Evolutionary conservation across 53 echinoderm and acorn worm species (phyloP).

Genomic region (Temnopleurus reevesii): DNA sequence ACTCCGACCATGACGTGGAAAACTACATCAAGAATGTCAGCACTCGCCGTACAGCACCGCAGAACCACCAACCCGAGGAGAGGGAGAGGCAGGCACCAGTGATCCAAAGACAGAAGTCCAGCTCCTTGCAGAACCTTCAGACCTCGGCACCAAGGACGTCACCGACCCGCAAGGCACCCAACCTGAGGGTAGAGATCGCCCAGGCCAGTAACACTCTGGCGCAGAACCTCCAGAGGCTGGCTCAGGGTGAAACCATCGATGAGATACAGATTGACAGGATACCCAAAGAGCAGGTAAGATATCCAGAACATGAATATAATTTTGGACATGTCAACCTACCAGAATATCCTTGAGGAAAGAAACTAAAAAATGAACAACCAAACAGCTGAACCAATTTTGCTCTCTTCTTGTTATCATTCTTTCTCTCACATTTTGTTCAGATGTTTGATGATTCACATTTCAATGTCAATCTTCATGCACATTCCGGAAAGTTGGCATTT

Average conservation of each 20-base stretch:
- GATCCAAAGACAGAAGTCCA: slow-evolving; percentile 56
- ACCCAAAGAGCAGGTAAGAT: slow-evolving; percentile 89
- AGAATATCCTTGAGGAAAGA: no score
- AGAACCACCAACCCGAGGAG: slow-evolving; percentile 65
- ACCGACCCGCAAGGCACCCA: slow-evolving; percentile 6
- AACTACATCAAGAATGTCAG: slow-evolving; percentile 72
- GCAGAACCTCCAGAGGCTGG: slow-evolving; percentile 73
- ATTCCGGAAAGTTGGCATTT: no score
- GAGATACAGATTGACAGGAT: slow-evolving; percentile 70
- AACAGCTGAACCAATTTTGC: no score
- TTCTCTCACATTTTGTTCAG: no score
- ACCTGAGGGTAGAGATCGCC: slow-evolving; percentile 65
- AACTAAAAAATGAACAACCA: no score
- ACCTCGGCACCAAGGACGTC: slow-evolving; percentile 3
- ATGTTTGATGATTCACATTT: no score
- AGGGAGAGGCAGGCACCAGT: slow-evolving; percentile 41
- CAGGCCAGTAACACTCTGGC: slow-evolving; percentile 79
- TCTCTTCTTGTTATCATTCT: no score
- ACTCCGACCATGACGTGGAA: slow-evolving; percentile 65
- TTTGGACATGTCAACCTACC: no score
- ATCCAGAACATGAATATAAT: no score
- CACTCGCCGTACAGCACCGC: slow-evolving; percentile 35
- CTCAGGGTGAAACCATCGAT: slow-evolving; percentile 69
- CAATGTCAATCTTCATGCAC: no score
- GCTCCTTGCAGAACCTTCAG: slow-evolving; percentile 69